Evolutionary conservation across 1,140 invertebrate genomes (phyloP), one percentile per base, ranked within the genome.

Genomic region (Drosophila repleta): DNA sequence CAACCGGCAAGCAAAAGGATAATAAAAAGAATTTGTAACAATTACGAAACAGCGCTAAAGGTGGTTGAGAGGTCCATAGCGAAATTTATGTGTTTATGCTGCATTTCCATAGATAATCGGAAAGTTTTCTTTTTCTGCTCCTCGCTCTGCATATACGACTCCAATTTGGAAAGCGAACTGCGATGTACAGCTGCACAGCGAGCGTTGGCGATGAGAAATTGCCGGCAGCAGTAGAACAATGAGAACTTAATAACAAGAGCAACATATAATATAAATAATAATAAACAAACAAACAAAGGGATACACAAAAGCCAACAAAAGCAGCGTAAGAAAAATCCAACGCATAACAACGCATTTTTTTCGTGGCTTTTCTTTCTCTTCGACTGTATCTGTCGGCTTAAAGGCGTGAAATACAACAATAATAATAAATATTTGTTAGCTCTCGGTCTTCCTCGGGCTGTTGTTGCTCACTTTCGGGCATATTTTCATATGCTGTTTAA

Each of bases 401-500:
- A 78, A 82, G 82, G 82, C 82, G 83, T 87, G 82, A 87, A 87
- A 71, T 64, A 57, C 78, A 82, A 82, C 55, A 78, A 87, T 76
- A 82, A 69, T 58, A 70, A 85, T 82, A 88, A 87, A 88, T 82
- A 82, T 87, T 87, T 85, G 74, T 85, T 82, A 48, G 61, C 63
- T 56, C 67, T 67, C 51, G 53, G 57, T 79, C 48, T 75, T 57
- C 45, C 32, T 45, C 18, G 43, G 67, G 45, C 49, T 78, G 68
- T 78, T 55, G 41, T 18, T 53, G 20, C 56, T 24, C 29, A 37
- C 32, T 74, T 57, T 78, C 67, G 57, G 60, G 63, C 63, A 81
- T 81, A 74, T 82, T 88, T 87, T 82, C 82, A 75, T 84, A 80
- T 83, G 77, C 80, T 70, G 41, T 65, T 73, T 88, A 88, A 88